A percentile compares a stretch with the other conserved stretches of the same genome.
These are phyloP conservation scores for Drosophila pegasa DNA, from an alignment of 2,888 invertebrate species.

Conservation along the genomic window DNA sequence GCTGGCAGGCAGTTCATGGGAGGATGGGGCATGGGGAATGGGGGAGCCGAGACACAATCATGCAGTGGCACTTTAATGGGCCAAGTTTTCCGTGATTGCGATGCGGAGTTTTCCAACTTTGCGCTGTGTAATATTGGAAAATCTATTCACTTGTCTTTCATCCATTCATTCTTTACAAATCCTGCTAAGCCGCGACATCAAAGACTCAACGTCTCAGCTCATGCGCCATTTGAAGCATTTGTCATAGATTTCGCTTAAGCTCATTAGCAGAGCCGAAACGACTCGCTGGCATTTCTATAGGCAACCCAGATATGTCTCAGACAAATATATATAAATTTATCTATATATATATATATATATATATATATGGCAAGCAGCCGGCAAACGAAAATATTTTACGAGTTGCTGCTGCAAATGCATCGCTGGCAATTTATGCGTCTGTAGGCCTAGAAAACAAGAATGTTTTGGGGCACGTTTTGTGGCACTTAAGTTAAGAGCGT, in stretches of 20 bases:
- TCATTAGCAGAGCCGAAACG: slow-evolving; percentile 43
- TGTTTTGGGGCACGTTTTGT: slow-evolving; percentile 24
- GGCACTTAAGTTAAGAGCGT: slow-evolving; percentile 32
- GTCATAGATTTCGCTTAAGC: slow-evolving; percentile 59
- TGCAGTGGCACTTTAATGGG: slow-evolving; percentile 35
- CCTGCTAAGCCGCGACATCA: slow-evolving; percentile 41
- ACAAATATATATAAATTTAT: slow-evolving; percentile 20
- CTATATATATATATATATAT: slow-evolving; percentile 20
- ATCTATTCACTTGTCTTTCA: slow-evolving; percentile 27
- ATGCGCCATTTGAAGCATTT: slow-evolving; percentile 64
- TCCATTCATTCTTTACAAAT: slow-evolving; percentile 43
- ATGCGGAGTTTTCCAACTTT: slow-evolving; percentile 17
- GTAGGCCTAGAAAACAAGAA: slow-evolving; percentile 12
- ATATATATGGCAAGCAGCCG: slow-evolving; percentile 22
- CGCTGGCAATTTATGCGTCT: slow-evolving; percentile 60
- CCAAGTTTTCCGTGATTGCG: slow-evolving; percentile 48
- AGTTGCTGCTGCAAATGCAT: slow-evolving; percentile 47
- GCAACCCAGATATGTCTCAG: slow-evolving; percentile 51
- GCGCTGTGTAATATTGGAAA: slow-evolving; percentile 22
- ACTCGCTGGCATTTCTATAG: slow-evolving; percentile 38
- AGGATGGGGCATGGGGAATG: too few species aligned
- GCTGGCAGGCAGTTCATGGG: slow-evolving; percentile 1
- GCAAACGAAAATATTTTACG: slow-evolving; percentile 58
- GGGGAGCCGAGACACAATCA: slow-evolving; percentile 11
- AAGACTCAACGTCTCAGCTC: slow-evolving; percentile 41